Base-by-base conservation (phyloP, 1,140 invertebrate genomes). In the Neodiprion lecontei region DNA sequence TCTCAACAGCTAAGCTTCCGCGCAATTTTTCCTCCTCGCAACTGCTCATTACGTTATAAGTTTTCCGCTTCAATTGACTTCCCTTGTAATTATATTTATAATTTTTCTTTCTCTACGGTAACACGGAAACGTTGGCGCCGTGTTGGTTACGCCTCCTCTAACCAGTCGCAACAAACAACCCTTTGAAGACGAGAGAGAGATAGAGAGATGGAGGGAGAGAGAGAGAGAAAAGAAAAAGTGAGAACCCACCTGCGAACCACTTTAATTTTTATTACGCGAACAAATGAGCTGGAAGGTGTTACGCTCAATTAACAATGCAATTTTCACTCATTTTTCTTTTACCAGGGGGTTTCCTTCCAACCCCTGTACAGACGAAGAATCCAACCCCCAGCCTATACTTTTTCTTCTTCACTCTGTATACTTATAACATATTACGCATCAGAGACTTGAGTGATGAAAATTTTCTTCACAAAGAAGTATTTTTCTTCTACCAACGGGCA, bases 201-300 rank as follows among this genome's bases (percentile, higher is more conserved):
- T 21, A 21, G 17, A 21, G 17, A 61, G n/a, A 61, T 11, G 53
- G 40, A 50, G n/a, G 75, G 53, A 70, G 71, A 67, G 73, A 71
- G 75, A 48, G 14, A 40, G 0, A 48, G 21, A 65, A 49, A 28
- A 67, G 17, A 21, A 69, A 8, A 49, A 66, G 65, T 9, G 28
- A 48, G 17, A 11, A 0, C 7, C 50, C 21, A 7, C 65, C 67
- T 47, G 14, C n/a, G 48, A 53, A 48, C 28, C 70, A 61, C 11
- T 66, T 75, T 75, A 77, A 75, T 75, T 75, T 77, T 77, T 75
- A 77, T 77, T 72, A 73, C 21, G 69, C 68, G 72, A 76, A 65
- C 66, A 53, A 75, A 75, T 75, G 71, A 75, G 48, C 70, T 23
- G 74, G 74, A 75, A 72, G 67, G 65, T 61, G 69, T 65, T 72